Percentiles rank a stretch among this genome's conserved stretches.
Conservation (phyloP, 2,888 invertebrate species). For the Sinopyrophorus schimmeli region DNA sequence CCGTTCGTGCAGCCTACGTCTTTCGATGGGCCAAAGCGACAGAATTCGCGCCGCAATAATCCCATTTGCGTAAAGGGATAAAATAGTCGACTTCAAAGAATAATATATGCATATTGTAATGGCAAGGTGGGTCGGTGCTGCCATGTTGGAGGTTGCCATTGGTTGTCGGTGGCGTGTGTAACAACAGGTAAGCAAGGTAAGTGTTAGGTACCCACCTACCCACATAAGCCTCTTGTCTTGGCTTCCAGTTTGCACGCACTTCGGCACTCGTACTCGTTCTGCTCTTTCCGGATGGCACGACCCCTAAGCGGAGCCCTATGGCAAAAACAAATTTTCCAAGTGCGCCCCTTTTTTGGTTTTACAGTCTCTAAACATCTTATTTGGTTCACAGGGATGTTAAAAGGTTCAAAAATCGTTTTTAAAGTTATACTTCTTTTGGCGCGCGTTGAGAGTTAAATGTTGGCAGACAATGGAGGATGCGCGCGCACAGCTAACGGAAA, state of each 20-base stretch:
- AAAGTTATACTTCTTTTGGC: no score
- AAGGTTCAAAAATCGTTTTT: no score
- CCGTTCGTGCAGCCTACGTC: slow-evolving; percentile 8
- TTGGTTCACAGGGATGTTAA: no score
- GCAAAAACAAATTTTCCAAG: no score
- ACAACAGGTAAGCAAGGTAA: slow-evolving; percentile 40
- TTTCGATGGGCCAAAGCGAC: slow-evolving; percentile 9
- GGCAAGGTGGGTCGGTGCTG: slow-evolving; percentile 42
- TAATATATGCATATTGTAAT: slow-evolving; percentile 32
- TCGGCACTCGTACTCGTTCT: slow-evolving; percentile 25
- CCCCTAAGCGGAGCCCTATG: no score
- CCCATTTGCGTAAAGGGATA: slow-evolving; percentile 21
- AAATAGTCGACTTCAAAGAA: slow-evolving; percentile 26
- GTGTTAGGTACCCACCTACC: slow-evolving; percentile 44
- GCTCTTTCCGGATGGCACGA: no score
- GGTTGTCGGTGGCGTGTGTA: slow-evolving; percentile 39
- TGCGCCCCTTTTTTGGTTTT: no score
- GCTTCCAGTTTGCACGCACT: slow-evolving; percentile 24
- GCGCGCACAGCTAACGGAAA: no score
- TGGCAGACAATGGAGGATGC: no score
- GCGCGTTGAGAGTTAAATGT: no score
- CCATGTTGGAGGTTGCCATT: slow-evolving; percentile 44
- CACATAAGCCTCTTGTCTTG: slow-evolving; percentile 29
- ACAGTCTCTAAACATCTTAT: no score
- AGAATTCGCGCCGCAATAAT: slow-evolving; percentile 19